These are phyloP conservation scores for Sinonovacula constricta DNA, from an alignment of 1,140 invertebrate genomes.

Conservation along the genomic window DNA sequence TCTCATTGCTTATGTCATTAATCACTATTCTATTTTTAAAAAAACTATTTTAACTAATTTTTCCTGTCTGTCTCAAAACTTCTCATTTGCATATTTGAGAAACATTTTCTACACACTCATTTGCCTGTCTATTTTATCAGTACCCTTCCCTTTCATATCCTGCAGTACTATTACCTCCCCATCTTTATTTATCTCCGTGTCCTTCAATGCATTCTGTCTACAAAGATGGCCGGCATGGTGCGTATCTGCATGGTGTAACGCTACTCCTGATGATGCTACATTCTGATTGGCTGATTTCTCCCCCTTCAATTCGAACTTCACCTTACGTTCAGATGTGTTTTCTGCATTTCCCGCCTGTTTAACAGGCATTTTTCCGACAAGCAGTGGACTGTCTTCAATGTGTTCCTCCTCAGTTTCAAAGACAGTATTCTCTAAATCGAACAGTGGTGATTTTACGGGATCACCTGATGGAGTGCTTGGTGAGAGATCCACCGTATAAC, in stretches of 20 bases:
- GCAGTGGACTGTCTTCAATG: neutral
- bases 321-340: no score
- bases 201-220: neutral
- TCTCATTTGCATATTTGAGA: no score
- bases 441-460: neutral
- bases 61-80: no score
- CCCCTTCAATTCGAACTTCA: neutral
- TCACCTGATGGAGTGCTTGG: neutral
- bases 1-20: no score
- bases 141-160: no score
- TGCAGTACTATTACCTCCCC: no score
- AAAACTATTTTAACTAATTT: no score
- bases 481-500: neutral
- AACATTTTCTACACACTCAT: no score
- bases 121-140: no score
- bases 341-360: no score
- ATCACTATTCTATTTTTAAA: no score
- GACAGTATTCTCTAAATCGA: neutral
- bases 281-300: neutral
- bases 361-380: no score
- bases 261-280: neutral
- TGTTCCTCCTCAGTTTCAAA: neutral
- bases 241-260: neutral
- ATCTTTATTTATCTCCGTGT: neutral
- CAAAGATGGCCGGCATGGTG: neutral